phyloP scores from a whole-genome alignment of 2,797 vertebrate genomes.

The Lacerta agilis region DNA sequence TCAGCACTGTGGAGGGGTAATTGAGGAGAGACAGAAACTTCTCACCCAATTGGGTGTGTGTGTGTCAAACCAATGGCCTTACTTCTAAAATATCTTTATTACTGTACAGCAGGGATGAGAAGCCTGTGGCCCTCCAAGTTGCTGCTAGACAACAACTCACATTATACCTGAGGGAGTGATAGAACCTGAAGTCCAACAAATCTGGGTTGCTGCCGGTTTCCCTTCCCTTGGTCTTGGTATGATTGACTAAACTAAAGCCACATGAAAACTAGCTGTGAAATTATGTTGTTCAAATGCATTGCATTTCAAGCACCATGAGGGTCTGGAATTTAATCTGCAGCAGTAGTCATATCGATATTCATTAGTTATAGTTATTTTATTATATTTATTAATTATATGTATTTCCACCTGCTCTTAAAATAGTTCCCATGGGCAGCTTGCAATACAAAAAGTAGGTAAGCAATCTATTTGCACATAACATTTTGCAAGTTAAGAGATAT shows the following conservation, averaged over 20 bases:
- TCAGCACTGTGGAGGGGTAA: neutral
- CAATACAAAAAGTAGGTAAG: neutral
- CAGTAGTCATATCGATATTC: too few relatives aligned
- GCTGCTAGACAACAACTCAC: too few relatives aligned
- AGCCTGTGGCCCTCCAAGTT: neutral
- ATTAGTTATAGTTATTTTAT: neutral
- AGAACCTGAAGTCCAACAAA: too few relatives aligned
- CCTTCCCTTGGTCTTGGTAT: too few relatives aligned
- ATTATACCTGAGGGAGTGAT: too few relatives aligned
- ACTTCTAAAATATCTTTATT: neutral
- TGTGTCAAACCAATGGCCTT: neutral
- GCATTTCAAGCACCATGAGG: neutral
- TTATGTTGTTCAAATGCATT: neutral
- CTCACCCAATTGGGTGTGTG: neutral
- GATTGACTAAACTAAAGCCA: neutral
- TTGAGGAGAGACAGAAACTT: neutral
- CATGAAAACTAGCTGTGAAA: neutral
- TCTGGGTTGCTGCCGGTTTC: too few relatives aligned
- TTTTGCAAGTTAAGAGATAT: neutral
- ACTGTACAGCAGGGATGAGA: neutral
- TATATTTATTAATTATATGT: neutral
- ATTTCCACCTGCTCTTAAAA: neutral
- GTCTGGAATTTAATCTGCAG: neutral
- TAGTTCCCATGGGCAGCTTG: neutral
- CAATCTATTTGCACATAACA: neutral